Base-by-base conservation (phyloP, 2,797 vertebrate species). In the Chloroceryle inda region DNA sequence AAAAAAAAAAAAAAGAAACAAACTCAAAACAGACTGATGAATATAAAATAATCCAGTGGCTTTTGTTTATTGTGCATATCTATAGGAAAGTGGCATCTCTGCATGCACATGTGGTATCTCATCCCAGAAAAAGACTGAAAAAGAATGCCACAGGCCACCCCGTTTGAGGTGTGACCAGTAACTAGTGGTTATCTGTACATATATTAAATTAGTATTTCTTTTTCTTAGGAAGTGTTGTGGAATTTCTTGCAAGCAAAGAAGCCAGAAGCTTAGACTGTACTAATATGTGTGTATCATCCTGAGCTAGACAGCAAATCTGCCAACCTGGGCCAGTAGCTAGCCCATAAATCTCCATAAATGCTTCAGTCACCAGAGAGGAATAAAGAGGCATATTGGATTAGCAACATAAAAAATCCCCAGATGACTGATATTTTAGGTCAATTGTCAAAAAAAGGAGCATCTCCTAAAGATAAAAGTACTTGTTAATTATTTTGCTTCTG, bases 401-500 rank as follows among this genome's bases (percentile, higher is more conserved):
- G 24, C 12, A 92, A 82, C 0, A 1, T 21, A 23, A 26, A 61
- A 22, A 33, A 73, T 20, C 42, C 42, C 49, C 13, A 35, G 1
- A 26, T 2, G 13, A 37, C 6, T 19, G 15, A 21, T 49, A 77
- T 80, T 84, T 88, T 64, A 59, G 31, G 35, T 44, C 23, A 79
- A 27, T 23, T 55, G 12, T 52, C 31, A 87, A 53, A 61, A 22
- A 80, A 78, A 75, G 26, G 13, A 88, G 9, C 3, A 10, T 62
- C 15, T 86, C 61, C 78, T 80, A 79, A 85, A 79, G 47, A 37
- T 47, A 37, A 87, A 75, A 84, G 37, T 47, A 59, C 26, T 82
- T 50, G 24, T 44, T 93, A 56, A 95, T 88, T 78, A 64, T 88
- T 95, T 86, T 72, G 23, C 84, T 73, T 78, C 18, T 52, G 68